Evolutionary conservation across 2,888 invertebrate genomes (phyloP).

Genomic region (Xestia c-nigrum): DNA sequence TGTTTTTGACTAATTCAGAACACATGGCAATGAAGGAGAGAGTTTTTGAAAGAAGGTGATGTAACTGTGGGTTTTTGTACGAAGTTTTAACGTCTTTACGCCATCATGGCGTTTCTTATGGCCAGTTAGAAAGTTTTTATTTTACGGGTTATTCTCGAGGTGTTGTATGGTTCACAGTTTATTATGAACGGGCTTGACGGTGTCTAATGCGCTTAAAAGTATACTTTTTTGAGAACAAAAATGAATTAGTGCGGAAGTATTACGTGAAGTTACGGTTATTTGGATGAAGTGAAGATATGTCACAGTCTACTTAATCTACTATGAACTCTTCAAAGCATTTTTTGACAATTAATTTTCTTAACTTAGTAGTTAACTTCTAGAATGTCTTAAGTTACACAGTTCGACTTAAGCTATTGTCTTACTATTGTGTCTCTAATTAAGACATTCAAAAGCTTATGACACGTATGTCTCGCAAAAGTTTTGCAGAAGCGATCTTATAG

Average conservation of each 20-base stretch:
- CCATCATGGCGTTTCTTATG: slow-evolving; percentile 39
- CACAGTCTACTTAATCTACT: neutral
- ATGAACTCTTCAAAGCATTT: neutral
- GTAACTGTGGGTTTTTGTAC: slow-evolving; percentile 40
- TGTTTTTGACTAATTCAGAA: slow-evolving; percentile 42
- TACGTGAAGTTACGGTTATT: neutral
- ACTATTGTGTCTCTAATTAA: too few species aligned
- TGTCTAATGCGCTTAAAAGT: neutral
- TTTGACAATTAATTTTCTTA: neutral
- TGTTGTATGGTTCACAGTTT: slow-evolving; percentile 37
- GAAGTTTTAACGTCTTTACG: slow-evolving; percentile 24
- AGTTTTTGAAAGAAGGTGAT: slow-evolving; percentile 50
- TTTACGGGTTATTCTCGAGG: slow-evolving; percentile 41
- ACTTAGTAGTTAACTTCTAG: neutral
- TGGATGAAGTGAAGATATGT: neutral
- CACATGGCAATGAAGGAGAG: slow-evolving; percentile 46
- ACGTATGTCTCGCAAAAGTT: neutral
- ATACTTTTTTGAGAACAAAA: neutral
- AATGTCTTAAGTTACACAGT: too few species aligned
- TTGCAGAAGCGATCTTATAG: neutral
- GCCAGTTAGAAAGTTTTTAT: slow-evolving; percentile 61
- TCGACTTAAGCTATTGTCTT: too few species aligned
- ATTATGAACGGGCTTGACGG: slow-evolving; percentile 8
- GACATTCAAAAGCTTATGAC: too few species aligned
- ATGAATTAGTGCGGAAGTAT: neutral